Percentiles rank a stretch among this genome's conserved stretches.
These are phyloP conservation scores for Ataeniobius toweri DNA, from an alignment of 2,797 vertebrate species.

Conservation along the genomic window DNA sequence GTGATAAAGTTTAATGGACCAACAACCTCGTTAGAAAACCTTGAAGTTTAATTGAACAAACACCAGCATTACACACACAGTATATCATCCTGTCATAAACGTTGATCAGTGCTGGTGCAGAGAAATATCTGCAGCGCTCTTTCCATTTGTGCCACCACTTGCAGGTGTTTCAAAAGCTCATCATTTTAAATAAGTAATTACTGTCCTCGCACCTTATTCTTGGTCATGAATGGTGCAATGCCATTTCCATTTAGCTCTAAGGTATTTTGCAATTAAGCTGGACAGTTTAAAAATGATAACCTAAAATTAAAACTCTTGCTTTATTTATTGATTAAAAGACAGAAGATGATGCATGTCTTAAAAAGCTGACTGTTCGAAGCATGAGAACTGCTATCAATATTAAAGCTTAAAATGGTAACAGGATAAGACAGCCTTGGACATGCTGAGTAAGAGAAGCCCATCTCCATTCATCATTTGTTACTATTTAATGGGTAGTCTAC, in stretches of 20 bases:
- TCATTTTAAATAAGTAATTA: neutral
- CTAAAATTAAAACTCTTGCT: neutral
- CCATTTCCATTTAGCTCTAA: neutral
- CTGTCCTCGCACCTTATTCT: neutral
- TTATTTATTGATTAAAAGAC: neutral
- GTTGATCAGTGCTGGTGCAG: neutral
- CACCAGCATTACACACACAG: neutral
- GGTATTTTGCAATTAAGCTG: neutral
- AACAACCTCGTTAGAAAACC: conserved; percentile 2
- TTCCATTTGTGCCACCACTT: conserved; percentile 6
- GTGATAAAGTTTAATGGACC: conserved; percentile 7
- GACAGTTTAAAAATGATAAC: neutral
- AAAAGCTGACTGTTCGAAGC: neutral
- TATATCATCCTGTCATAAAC: neutral
- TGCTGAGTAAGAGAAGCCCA: neutral
- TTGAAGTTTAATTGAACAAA: conserved; percentile 18
- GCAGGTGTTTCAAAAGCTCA: neutral
- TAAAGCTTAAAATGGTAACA: neutral
- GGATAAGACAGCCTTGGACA: neutral
- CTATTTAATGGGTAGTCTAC: conserved; percentile 7
- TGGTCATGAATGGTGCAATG: neutral
- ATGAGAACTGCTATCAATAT: neutral
- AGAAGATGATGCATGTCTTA: conserved; percentile 12
- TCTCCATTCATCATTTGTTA: conserved; percentile 27
- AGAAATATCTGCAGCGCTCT: conserved; percentile 9